These are phyloP conservation scores for Calliopsis andreniformis DNA, from an alignment of 1,140 invertebrate species.

Conservation along the genomic window DNA sequence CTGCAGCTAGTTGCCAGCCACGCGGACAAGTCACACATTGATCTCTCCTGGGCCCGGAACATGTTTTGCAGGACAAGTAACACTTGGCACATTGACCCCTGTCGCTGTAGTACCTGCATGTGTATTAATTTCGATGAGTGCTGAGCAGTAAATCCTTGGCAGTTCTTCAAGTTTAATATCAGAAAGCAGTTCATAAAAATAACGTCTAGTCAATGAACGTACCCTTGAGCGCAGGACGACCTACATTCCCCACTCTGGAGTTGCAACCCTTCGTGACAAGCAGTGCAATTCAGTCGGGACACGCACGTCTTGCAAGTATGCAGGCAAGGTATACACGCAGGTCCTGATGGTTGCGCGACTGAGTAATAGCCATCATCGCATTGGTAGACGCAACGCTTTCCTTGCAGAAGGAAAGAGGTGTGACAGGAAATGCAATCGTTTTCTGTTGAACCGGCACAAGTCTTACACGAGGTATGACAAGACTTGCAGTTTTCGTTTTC, in stretches of 20 bases:
- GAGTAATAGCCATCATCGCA: slow-evolving; percentile 88
- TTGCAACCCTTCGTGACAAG: slow-evolving; percentile 87
- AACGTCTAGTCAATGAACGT: slow-evolving; percentile 35
- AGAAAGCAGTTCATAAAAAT: too few relatives aligned
- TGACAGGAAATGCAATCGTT: slow-evolving; percentile 87
- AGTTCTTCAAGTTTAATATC: too few relatives aligned
- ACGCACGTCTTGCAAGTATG: slow-evolving; percentile 90
- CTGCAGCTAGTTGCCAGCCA: slow-evolving; percentile 89
- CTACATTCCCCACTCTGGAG: slow-evolving; percentile 90
- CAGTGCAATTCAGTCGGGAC: slow-evolving; percentile 89
- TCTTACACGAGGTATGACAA: slow-evolving; percentile 87
- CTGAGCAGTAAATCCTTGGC: too few relatives aligned
- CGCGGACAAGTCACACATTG: slow-evolving; percentile 91
- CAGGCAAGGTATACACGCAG: slow-evolving; percentile 87
- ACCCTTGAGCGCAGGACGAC: slow-evolving; percentile 87
- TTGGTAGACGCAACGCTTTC: slow-evolving; percentile 85
- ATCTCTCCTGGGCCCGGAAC: slow-evolving; percentile 88
- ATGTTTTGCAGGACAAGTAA: slow-evolving; percentile 91
- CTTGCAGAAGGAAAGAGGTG: slow-evolving; percentile 85
- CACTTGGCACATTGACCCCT: slow-evolving; percentile 90
- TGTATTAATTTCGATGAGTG: neutral
- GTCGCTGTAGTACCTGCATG: slow-evolving; percentile 90
- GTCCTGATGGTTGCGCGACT: slow-evolving; percentile 82
- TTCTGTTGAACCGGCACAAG: slow-evolving; percentile 86
- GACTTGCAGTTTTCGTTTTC: slow-evolving; percentile 85